Conservation (phyloP, 1,140 invertebrate genomes). For the Triops cancriformis region DNA sequence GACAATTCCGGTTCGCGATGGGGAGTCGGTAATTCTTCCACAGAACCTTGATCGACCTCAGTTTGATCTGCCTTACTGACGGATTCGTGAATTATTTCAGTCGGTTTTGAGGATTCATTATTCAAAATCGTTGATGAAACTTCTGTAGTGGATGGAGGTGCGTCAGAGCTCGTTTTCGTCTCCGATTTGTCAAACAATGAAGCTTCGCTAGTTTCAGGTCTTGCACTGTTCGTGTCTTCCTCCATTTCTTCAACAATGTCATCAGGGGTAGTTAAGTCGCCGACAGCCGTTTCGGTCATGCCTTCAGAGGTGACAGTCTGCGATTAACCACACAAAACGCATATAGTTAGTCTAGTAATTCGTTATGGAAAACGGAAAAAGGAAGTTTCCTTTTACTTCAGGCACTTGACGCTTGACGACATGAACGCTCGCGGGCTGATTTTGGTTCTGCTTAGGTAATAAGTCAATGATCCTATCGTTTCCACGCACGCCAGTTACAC, state of each 20-base stretch:
- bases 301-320: neutral
- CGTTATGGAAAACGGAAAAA: neutral
- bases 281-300: constrained; percentile 1
- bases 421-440: neutral
- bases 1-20: neutral
- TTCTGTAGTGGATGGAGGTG: neutral
- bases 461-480: constrained; percentile 24
- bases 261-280: neutral
- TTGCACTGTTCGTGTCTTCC: constrained; percentile 27
- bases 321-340: neutral
- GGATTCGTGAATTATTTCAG: neutral
- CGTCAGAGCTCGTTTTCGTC: neutral
- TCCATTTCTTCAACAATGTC: neutral
- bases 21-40: neutral
- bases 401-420: neutral
- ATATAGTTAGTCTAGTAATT: neutral
- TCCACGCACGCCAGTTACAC: constrained; percentile 26
- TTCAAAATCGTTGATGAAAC: neutral
- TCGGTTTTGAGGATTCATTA: neutral
- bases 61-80: neutral
- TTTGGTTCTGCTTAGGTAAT: constrained; percentile 7
- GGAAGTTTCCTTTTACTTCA: neutral
- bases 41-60: neutral
- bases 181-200: neutral
- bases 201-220: neutral